Evolutionary conservation across 1,140 invertebrate species (phyloP), one percentile per base, ranked within the genome.

Genomic region (Drosophila sechellia): DNA sequence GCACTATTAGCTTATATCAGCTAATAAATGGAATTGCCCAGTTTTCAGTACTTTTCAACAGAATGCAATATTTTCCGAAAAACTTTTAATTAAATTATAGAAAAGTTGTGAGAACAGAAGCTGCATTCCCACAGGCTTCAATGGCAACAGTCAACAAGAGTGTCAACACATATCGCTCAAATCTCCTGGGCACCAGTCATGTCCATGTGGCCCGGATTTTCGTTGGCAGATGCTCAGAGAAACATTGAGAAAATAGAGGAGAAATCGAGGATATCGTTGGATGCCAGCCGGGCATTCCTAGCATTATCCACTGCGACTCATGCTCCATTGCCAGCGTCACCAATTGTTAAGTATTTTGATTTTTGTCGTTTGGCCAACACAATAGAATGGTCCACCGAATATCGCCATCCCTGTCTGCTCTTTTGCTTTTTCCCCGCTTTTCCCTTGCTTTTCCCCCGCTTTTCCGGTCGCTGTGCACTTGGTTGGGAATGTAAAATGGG

Each of bases 321-420:
- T 64, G 79, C 61, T 75, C 57, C 50, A 87, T 77, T 87, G 83
- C 63, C 72, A 43, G 50, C 76, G 76, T 79, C 79, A 81, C 58
- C 83, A 89, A 83, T 89, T 87, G 83, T 81, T 59, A 72, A 85
- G 79, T 79, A 89, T 89, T 89, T 87, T 83, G 84, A 75, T 74
- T 74, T 74, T 75, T 71, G 50, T 71, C 35, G 45, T 50, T 50
- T 39, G 40, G 53, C 84, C 76, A 77, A 65, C 69, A 87, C 71
- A 75, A 81, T 81, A 43, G 61, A 74, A 81, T 81, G 46, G 61
- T 68, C 75, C 40, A 42, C 56, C 56, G 59, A 69, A 63, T 34
- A 12, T 17, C n/a, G 1, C n/a, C 48, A 11, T 11, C n/a, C 27
- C 31, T 12, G 31, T 17, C 48, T 17, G 17, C 17, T 17, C 17